Evolutionary conservation across 2,113 vertebrate genomes (phyloP).

Genomic region (Sylvilagus bachmani): DNA sequence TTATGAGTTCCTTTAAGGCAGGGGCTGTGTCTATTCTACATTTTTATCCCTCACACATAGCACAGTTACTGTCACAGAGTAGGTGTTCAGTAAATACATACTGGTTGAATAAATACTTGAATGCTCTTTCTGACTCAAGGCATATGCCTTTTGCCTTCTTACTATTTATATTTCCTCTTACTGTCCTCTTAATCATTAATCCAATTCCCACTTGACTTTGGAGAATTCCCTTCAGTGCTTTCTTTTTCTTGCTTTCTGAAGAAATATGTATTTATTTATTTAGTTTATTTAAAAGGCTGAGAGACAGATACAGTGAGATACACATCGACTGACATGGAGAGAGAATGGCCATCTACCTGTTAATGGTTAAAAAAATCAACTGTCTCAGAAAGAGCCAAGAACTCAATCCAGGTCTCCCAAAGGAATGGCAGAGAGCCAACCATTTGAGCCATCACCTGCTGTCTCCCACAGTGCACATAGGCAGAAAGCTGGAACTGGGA

Average conservation of each 20-base stretch:
- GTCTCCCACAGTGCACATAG: too few relatives aligned
- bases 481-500: too few relatives aligned
- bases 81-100: not conserved
- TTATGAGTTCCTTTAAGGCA: not conserved
- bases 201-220: constrained; percentile 14
- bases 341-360: too few relatives aligned
- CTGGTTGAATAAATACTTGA: not conserved
- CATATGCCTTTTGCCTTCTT: not conserved
- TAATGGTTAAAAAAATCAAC: too few relatives aligned
- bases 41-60: not conserved
- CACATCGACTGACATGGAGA: too few relatives aligned
- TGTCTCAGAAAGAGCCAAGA: too few relatives aligned
- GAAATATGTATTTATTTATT: too few relatives aligned
- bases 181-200: not conserved
- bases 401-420: too few relatives aligned
- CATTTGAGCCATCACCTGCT: too few relatives aligned
- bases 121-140: not conserved
- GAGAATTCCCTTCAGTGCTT: not conserved
- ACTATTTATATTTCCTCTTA: not conserved
- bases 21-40: not conserved
- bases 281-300: too few relatives aligned
- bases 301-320: too few relatives aligned
- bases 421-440: too few relatives aligned
- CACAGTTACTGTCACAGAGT: not conserved
- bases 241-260: not conserved